Evolutionary conservation across 2,888 invertebrate genomes (phyloP).

Genomic region (Callyntrura sp.): DNA sequence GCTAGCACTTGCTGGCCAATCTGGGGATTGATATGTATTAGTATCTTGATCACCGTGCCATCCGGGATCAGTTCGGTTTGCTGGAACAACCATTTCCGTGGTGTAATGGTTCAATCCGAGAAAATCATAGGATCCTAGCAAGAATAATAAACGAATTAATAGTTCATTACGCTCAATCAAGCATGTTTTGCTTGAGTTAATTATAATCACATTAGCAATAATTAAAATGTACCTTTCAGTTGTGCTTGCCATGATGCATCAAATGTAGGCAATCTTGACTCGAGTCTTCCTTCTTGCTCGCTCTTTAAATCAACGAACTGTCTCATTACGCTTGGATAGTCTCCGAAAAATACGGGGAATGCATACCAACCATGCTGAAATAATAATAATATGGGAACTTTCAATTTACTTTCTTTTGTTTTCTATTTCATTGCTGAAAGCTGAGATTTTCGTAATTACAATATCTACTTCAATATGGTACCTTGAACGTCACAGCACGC

Average conservation of each 20-base stretch:
- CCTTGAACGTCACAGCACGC: slow-evolving; percentile 82
- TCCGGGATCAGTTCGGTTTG: slow-evolving; percentile 59
- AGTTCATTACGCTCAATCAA: neutral
- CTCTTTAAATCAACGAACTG: slow-evolving; percentile 85
- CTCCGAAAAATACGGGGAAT: slow-evolving; percentile 84
- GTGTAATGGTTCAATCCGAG: slow-evolving; percentile 86
- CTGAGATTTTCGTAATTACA: too few species aligned
- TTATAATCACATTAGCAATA: too few species aligned
- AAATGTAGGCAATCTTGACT: slow-evolving; percentile 82
- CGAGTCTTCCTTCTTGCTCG: slow-evolving; percentile 84
- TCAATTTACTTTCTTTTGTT: neutral
- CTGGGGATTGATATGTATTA: slow-evolving; percentile 70
- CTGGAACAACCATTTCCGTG: slow-evolving; percentile 81
- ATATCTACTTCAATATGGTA: slow-evolving; percentile 46
- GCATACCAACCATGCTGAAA: slow-evolving; percentile 85
- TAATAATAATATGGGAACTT: neutral
- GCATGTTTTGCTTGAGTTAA: neutral
- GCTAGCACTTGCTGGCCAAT: slow-evolving; percentile 78
- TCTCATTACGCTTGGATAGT: slow-evolving; percentile 85
- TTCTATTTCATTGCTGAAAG: neutral
- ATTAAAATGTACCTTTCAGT: slow-evolving; percentile 72
- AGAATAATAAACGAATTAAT: neutral
- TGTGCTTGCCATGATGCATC: slow-evolving; percentile 71
- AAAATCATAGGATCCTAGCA: slow-evolving; percentile 86
- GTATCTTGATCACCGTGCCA: slow-evolving; percentile 80